Conservation (phyloP, 2,113 vertebrate genomes). For the Hemicordylus capensis region DNA sequence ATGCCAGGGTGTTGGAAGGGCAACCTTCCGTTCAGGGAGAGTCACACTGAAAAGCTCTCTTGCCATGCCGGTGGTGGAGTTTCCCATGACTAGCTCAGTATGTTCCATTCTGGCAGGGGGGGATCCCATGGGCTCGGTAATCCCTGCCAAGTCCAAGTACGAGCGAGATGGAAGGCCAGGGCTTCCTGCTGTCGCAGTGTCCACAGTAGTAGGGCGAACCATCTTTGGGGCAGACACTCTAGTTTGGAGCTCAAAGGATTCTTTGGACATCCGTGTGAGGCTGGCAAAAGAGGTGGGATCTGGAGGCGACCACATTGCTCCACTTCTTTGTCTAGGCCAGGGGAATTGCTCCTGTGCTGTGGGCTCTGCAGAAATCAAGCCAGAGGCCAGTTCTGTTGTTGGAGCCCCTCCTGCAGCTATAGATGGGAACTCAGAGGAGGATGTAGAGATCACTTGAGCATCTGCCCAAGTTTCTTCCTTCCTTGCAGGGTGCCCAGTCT, state of each 20-base stretch:
- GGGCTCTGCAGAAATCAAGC: neutral
- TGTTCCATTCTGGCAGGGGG: neutral
- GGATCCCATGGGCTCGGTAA: neutral
- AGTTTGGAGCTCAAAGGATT: neutral
- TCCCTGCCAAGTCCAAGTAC: too few relatives aligned
- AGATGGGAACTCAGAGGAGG: accelerated
- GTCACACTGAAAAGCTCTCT: neutral
- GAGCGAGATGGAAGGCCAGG: neutral
- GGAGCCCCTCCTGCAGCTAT: neutral
- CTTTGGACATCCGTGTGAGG: neutral
- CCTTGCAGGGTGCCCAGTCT: neutral
- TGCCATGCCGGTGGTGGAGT: accelerated
- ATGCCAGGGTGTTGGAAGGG: neutral
- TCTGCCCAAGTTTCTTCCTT: neutral
- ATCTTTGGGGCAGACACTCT: neutral
- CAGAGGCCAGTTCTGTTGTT: neutral
- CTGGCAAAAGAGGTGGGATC: neutral
- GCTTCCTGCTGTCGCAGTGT: neutral
- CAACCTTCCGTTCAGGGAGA: neutral
- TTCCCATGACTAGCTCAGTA: neutral
- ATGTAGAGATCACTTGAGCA: neutral
- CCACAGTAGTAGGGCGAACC: too few relatives aligned
- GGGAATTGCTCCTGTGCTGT: neutral
- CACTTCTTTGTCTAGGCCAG: neutral
- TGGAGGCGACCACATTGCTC: neutral